Base-by-base conservation (phyloP, 2,797 vertebrate species). In the Anas capensis region DNA sequence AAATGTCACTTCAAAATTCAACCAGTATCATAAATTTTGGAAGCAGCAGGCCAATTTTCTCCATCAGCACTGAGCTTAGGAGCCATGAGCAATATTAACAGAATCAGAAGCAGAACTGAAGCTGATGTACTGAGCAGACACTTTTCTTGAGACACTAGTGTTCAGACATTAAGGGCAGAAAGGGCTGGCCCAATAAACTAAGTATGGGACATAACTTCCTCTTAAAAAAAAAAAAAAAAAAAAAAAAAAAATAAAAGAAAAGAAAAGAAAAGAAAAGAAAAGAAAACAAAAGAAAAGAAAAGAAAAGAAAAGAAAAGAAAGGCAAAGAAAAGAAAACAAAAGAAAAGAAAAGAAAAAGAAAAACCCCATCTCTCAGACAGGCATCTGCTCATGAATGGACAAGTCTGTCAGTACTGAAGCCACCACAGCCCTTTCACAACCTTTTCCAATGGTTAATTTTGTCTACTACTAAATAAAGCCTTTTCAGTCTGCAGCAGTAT, bases 1-100 rank as follows among this genome's bases (percentile, higher is more conserved):
- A 90, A 96, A 71, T 64, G 31, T 68, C 75, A 36, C 76, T 93
- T 90, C 44, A 93, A 90, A 90, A 91, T 81, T 91, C 76, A 92
- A 78, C 33, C 10, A 54, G 20, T 42, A 77, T n/a, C 3, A 24
- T 93, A 96, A 72, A 89, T 92, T 95, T 88, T 61, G 34, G 83
- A 84, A 94, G 79, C 0, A 1, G 58, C 29, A 79, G 51, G 78
- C 66, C 72, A 91, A 68, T 83, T 91, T 91, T 88, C 65, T 93
- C 69, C 79, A 83, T 86, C 76, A 61, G 19, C 68, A 40, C 82
- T 3, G 1, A 81, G 31, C 53, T 76, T 57, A 56, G 48, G 18
- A 61, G 57, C 76, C 76, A 78, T 29, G 34, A 95, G 79, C 60
- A 82, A 82, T 48, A 91, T 54, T 81, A 81, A 70, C 17, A 83